Evolutionary conservation across 2,797 vertebrate species (phyloP), one percentile per base, ranked within the genome.

Genomic region (Galaxias olidus): DNA sequence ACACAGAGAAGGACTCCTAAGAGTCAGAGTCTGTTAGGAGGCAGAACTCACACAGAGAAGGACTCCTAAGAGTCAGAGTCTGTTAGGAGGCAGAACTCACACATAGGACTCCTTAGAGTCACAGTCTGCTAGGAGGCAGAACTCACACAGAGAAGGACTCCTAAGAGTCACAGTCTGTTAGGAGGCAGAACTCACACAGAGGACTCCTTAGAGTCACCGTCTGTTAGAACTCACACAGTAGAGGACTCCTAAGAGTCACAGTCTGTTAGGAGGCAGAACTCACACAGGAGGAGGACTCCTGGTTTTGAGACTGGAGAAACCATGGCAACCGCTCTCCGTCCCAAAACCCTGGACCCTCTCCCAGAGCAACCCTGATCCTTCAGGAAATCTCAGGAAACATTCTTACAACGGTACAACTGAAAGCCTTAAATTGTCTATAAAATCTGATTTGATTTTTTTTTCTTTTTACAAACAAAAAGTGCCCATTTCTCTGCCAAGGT

Each of bases 351-450:
- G 84, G 85, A 85, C 73, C 71, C 77, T 84, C 67, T 86, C 81
- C 83, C 80, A 81, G 78, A 69, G 73, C 82, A 79, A 76, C 84
- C 86, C 79, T 88, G 81, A 92, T 86, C 76, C 74, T 30, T 30
- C 30, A 30, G 30, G 30, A 79, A 82, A 90, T 87, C 87, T 77
- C 70, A 91, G 87, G 88, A 92, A 90, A 89, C 88, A 86, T 61
- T 72, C 82, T 79, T 76, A 85, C 89, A 85, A 82, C 52, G 73
- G 74, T 79, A 74, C 71, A 78, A 80, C 77, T 77, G 59, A 81
- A 84, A 78, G 56, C 61, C 83, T 90, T 87, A 86, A 91, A 91
- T 86, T 66, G 82, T 82, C 73, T 89, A 88, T 89, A 87, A 90
- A 91, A 90, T 86, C 77, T 42, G 69, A 86, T 86, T 84, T 77